Evolutionary conservation across 2,113 vertebrate species (phyloP), one percentile per base, ranked within the genome.

Genomic region (Phocoena phocoena): DNA sequence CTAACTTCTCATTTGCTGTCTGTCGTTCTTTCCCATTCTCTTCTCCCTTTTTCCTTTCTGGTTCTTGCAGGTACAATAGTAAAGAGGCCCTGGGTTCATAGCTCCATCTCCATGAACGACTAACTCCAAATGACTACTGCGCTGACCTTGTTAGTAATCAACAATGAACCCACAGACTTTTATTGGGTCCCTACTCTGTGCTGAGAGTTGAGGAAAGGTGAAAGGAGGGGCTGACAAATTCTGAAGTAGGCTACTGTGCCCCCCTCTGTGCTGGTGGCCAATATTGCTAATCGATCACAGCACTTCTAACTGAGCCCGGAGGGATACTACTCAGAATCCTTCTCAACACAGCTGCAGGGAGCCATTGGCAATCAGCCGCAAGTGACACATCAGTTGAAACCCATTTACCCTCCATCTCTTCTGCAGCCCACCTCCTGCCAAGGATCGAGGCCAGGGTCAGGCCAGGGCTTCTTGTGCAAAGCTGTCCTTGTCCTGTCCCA

Each of bases 391-490:
- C 7, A 21, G 21, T 70, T 0, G 4, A 65, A 86, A 53, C 20
- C 74, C 68, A 77, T 60, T 83, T 82, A 38, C 25, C 55, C 60
- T 77, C 33, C 47, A 47, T 76, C 33, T 53, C 21, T 93, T 68
- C 25, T 81, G 80, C 21, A 77, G 47, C 81, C 91, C 36, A 26
- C 71, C 81, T 83, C 62, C 71, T 83, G 38, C 74, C 1, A 21
- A 96, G 76, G 67, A 93, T 73, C 53, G 86, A 93, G 88, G 88
- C 71, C 93, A 90, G 71, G n/a, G 60, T 96, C 67, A 36, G 68
- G 55, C 85, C 77, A 91, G 83, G 79, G 44, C 47, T 97, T 89
- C 68, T 55, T 88, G 60, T n/a, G 96, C 70, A 92, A 96, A 55
- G 44, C 79, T 90, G 80, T 92, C 90, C 87, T 88, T 63, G 84